Evolutionary conservation across 1,140 invertebrate genomes (phyloP).

Genomic region (Lasioglossum albipes): DNA sequence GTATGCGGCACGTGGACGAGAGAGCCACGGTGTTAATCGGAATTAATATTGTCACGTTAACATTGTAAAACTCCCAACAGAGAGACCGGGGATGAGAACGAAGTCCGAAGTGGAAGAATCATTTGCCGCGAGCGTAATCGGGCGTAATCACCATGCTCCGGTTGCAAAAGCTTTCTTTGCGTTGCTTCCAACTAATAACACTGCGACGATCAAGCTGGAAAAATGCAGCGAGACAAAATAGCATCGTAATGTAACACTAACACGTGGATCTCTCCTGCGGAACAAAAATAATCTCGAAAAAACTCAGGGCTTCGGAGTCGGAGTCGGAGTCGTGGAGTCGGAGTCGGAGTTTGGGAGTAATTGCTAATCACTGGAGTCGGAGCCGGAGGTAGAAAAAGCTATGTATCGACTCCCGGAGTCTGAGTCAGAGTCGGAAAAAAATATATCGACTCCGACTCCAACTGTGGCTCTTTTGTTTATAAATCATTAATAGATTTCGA

Average conservation of each 20-base stretch:
- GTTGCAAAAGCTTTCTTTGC: not conserved
- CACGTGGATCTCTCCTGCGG: too few species aligned
- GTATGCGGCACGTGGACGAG: not conserved
- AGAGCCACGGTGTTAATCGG: not conserved
- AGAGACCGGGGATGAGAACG: not conserved
- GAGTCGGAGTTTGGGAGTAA: too few species aligned
- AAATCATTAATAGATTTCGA: too few species aligned
- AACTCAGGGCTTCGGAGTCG: too few species aligned
- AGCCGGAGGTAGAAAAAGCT: too few species aligned
- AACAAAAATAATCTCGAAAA: too few species aligned
- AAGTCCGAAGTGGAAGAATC: not conserved
- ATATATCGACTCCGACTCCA: too few species aligned
- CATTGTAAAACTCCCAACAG: not conserved
- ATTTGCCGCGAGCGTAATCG: not conserved
- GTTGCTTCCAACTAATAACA: not conserved
- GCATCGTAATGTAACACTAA: not conserved
- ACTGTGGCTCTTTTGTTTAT: too few species aligned
- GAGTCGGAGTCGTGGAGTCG: too few species aligned
- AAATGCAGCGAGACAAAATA: not conserved
- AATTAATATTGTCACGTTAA: constrained; percentile 3
- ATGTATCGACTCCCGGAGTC: too few species aligned
- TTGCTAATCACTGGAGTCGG: too few species aligned
- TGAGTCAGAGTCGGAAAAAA: too few species aligned
- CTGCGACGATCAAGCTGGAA: not conserved
- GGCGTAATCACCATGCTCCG: not conserved